Conservation (phyloP, 2,888 invertebrate species). For the Teleogryllus oceanicus region DNA sequence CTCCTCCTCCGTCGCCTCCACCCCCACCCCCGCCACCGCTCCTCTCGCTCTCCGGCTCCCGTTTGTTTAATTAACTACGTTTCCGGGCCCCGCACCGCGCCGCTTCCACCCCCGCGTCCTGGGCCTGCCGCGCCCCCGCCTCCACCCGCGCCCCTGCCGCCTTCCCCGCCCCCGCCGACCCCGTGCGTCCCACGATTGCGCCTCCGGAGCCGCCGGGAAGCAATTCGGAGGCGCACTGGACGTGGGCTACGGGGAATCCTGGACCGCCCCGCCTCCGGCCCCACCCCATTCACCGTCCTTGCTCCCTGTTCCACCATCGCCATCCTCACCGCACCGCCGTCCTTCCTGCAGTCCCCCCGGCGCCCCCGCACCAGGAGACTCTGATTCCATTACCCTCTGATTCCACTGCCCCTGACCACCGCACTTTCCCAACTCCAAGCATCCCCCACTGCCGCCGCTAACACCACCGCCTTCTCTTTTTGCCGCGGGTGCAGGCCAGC, state of each 20-base stretch:
- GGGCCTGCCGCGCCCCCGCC: background rate
- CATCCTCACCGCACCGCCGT: no score
- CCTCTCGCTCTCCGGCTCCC: constrained; percentile 24
- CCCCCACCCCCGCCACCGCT: constrained; percentile 3
- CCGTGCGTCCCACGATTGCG: background rate
- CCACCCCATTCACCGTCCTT: background rate
- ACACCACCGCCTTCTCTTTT: background rate
- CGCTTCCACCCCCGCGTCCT: background rate
- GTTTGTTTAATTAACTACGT: constrained; percentile 31
- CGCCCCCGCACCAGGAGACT: no score
- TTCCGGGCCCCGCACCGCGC: constrained; percentile 5
- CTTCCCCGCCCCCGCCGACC: background rate
- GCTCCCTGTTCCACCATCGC: no score
- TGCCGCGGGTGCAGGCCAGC: background rate
- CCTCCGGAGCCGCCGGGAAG: background rate
- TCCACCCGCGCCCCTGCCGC: background rate
- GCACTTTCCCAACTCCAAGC: background rate
- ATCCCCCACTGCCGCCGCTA: background rate
- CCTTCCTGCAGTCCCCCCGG: no score
- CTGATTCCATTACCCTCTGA: no score
- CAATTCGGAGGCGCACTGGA: constrained; percentile 18
- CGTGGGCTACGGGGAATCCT: background rate
- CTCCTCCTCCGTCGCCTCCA: background rate
- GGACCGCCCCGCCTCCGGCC: background rate
- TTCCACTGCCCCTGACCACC: no score